Percentiles rank a stretch among this genome's conserved stretches.
phyloP scores from a whole-genome alignment of 2,888 invertebrate species.

The Drosophila algonquin region DNA sequence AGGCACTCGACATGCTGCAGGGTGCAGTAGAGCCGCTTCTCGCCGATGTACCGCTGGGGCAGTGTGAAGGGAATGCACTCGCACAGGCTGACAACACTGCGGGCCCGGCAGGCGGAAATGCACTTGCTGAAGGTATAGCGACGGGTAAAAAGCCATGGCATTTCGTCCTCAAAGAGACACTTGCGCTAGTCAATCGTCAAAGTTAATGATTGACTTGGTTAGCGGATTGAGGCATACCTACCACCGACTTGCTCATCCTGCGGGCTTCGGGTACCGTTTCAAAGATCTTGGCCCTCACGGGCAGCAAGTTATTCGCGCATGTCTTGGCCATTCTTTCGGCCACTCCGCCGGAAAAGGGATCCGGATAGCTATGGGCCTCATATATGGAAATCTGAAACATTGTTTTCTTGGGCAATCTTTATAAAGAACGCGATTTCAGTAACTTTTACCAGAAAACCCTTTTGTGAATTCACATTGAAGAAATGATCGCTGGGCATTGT shows the following conservation, averaged over 20 bases:
- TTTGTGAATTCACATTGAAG: slow-evolving; percentile 84
- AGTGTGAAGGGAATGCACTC: slow-evolving; percentile 86
- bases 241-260: slow-evolving; percentile 51
- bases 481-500: slow-evolving; percentile 86
- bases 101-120: slow-evolving; percentile 85
- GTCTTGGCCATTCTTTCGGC: slow-evolving; percentile 47
- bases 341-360: slow-evolving; percentile 67
- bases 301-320: slow-evolving; percentile 52
- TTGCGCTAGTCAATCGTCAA: slow-evolving; percentile 82
- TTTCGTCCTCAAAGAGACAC: slow-evolving; percentile 86
- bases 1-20: slow-evolving; percentile 83
- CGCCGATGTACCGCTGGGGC: slow-evolving; percentile 53
- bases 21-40: slow-evolving; percentile 72
- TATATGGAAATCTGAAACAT: slow-evolving; percentile 53
- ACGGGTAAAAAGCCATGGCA: slow-evolving; percentile 69
- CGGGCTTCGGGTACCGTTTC: slow-evolving; percentile 69
- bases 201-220: slow-evolving; percentile 11
- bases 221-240: slow-evolving; percentile 25
- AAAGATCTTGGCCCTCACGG: slow-evolving; percentile 60
- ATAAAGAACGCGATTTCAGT: not conserved
- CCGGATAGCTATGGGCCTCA: slow-evolving; percentile 59
- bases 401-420: not conserved
- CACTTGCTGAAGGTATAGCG: slow-evolving; percentile 87
- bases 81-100: slow-evolving; percentile 85
- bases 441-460: slow-evolving; percentile 85